Evolutionary conservation across 2,888 invertebrate genomes (phyloP), one percentile per base, ranked within the genome.

Genomic region (Ormyrus thymus): DNA sequence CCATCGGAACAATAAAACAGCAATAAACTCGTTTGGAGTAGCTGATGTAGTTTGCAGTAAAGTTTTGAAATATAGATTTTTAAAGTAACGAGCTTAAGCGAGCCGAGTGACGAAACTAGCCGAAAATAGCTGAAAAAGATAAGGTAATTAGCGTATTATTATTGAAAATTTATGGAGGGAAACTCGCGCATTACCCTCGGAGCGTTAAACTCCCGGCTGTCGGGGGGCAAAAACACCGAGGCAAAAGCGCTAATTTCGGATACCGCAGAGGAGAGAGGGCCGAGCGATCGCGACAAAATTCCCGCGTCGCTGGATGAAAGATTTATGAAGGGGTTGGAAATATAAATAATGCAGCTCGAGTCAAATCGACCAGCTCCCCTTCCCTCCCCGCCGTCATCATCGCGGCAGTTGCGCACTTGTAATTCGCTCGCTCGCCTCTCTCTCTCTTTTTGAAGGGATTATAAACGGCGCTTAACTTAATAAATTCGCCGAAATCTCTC

Each of bases 281-380:
- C 59, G 66, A 43, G 72, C 66, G 77, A 75, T 68, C 66, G 56
- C 56, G 64, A 80, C 75, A 71, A 81, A 82, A 77, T 81, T 79
- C 78, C 79, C 77, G 56, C 75, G 76, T 53, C 78, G 79, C 80
- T 83, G 84, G 84, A 87, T 85, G 86, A 86, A 86, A 86, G 84
- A 87, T 87, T 87, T 86, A 86, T 85, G 85, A 86, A 85, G 83
- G 81, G 76, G 71, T 69, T 29, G 71, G 71, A 76, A 78, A 74
- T 76, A 81, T 81, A 81, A 81, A 81, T 81, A 81, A 78, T 73
- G 75, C 66, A 80, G 62, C 69, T 55, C 29, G 59, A 68, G 71
- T 79, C 59, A 56, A 81, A 68, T 80, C 72, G 56, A 69, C 15
- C 46, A 29, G 11, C 43, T 10, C 9, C 15, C 56, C 13, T 29